phyloP scores from a whole-genome alignment of 2,888 invertebrate genomes.

The Drosophila melanosoma region DNA sequence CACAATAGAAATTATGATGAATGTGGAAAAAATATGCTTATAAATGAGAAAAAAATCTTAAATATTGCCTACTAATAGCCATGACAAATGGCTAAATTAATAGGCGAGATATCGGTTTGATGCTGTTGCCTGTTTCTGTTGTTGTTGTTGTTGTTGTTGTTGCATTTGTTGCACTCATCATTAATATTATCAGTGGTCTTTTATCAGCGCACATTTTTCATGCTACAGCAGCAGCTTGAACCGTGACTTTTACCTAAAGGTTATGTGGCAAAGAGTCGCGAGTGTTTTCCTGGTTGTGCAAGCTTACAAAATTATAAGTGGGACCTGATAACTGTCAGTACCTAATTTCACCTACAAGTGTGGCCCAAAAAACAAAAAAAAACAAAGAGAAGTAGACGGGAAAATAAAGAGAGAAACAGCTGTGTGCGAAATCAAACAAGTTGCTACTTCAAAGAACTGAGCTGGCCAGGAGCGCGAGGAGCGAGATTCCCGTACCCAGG shows the following conservation, averaged over 20 bases:
- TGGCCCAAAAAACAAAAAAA: slow-evolving; percentile 2
- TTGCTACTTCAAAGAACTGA: slow-evolving; percentile 60
- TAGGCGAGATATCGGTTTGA: slow-evolving; percentile 34
- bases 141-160: neutral
- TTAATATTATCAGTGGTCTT: slow-evolving; percentile 73
- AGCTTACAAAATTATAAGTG: slow-evolving; percentile 34
- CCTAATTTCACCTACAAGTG: slow-evolving; percentile 62
- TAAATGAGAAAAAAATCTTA: slow-evolving; percentile 33
- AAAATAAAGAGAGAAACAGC: slow-evolving; percentile 34
- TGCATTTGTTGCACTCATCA: slow-evolving; percentile 60
- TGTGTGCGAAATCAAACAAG: slow-evolving; percentile 70
- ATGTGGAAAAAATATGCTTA: neutral
- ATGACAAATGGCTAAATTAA: slow-evolving; percentile 78
- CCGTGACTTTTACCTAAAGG: slow-evolving; percentile 68
- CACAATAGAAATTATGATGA: neutral
- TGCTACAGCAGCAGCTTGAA: slow-evolving; percentile 23
- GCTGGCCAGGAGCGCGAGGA: slow-evolving; percentile 15
- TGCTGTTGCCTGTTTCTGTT: neutral
- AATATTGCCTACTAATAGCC: slow-evolving; percentile 60
- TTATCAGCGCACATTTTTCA: slow-evolving; percentile 71
- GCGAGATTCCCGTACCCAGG: slow-evolving; percentile 21
- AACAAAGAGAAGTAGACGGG: neutral
- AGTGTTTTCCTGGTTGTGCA: slow-evolving; percentile 25
- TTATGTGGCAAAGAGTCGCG: slow-evolving; percentile 37
- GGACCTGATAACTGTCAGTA: slow-evolving; percentile 34